Base-by-base conservation (phyloP, 2,113 vertebrate species). In the Hypomesus transpacificus region DNA sequence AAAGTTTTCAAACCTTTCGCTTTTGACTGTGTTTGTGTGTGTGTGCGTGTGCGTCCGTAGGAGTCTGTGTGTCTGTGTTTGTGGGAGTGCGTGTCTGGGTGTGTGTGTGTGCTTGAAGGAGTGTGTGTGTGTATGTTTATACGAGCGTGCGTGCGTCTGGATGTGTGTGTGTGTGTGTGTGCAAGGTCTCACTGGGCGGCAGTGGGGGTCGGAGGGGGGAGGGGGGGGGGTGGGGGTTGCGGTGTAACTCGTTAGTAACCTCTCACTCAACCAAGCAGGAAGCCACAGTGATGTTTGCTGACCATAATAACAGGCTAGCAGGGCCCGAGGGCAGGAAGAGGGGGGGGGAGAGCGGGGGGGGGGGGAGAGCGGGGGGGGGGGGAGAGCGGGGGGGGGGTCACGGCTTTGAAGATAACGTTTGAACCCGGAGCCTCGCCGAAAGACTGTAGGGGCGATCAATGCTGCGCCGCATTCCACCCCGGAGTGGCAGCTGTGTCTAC, bases 321-420 rank as follows among this genome's bases (percentile, higher is more conserved):
- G 46, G 74, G 63, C 84, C 18, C 66, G 26, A 1, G 68, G 86
- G 70, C 79, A 76, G 73, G 73, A 73, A 75, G 75, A 82, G 21
- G 74, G 63, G 56, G 66, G 54, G 71, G 51, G 18, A 51, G 54
- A 34, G 60, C 7, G 28, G 61, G 61, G 59, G 4, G 70, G 56
- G 73, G 51, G 72, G 57, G 75, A 57, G n/a, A 58, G 58, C 52
- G 59, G 34, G 68, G 52, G 71, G 46, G 18, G 58, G 52, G 52
- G 63, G 18, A 17, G 62, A 17, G 59, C 3, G 70, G 53, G 73
- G 51, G 24, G 59, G 58, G 60, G 63, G 51, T 80, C 73, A 68
- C 67, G 75, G 71, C 90, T 90, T 92, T 89, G 83, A 89, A 90
- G 80, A 69, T 18, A 62, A 54, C 66, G 77, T 85, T 87, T 87